Base-by-base conservation (phyloP, 2,888 invertebrate genomes). In the Pollenia amentaria region DNA sequence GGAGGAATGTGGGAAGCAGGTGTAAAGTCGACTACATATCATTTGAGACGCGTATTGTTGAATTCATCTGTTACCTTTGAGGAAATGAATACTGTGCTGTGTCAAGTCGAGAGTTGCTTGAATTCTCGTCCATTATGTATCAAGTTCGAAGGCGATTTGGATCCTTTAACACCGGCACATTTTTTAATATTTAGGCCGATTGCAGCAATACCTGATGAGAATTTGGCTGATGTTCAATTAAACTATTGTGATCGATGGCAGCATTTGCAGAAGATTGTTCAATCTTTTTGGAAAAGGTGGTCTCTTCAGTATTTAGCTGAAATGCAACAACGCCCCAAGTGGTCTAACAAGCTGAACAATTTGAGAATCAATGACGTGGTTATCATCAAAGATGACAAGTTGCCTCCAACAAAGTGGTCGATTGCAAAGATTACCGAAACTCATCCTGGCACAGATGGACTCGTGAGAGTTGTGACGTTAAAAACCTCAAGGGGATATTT, bases 1-100 rank as follows among this genome's bases (percentile, higher is more conserved):
- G 75, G 79, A 2, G 84, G 84, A 16, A 73, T 79, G 8, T 79
- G 67, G 67, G 79, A 79, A 46, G 75, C 79, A 2, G 75, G 79
- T 0, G 51, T 84, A n/a, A 84, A 80, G 48, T 79, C 73, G 1
- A 55, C 44, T 1, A 84, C 79, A 60, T 46, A 57, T 40, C 78
- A 84, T 53, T 48, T 84, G 18, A 57, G 21, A 11, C 78, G 84
- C 0, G 57, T 75, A 38, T 53, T 84, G 11, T 46, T 6, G 16
- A 57, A 73, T 42, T 44, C 79, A n/a, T 78, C 70, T 14, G 44
- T 53, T 0, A 79, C 79, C 1, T 79, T 57, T 53, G 79, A 79
- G 16, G 79, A 84, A 57, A 42, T 84, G 75, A n/a, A 51, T 53
- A 84, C 84, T 6, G 38, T 60, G 8, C 42, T 84, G 21, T 84